Conservation (phyloP, 2,113 vertebrate species). For the Heloderma charlesbogerti region DNA sequence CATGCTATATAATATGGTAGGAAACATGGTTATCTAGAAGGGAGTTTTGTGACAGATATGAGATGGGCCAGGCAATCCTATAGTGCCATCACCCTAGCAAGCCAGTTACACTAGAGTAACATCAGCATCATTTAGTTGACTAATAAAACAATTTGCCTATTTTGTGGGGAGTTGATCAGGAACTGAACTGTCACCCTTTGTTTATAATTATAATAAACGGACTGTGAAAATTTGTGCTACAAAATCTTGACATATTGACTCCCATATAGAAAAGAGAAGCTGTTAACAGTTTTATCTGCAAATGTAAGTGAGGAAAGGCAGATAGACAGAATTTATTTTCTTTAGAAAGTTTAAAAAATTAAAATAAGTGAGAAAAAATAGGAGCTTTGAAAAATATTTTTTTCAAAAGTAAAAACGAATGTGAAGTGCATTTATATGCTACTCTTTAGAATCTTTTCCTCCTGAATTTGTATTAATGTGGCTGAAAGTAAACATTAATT, state of each 20-base stretch:
- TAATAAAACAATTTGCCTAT: neutral
- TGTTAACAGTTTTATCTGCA: neutral
- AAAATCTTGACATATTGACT: neutral
- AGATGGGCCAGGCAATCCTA: neutral
- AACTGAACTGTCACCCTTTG: neutral
- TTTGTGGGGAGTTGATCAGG: neutral
- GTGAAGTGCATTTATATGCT: neutral
- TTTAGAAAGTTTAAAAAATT: neutral
- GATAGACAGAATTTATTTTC: neutral
- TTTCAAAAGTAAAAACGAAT: neutral
- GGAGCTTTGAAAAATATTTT: neutral
- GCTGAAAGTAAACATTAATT: neutral
- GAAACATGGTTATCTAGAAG: conserved; percentile 31
- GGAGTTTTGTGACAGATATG: neutral
- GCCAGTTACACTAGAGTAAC: neutral
- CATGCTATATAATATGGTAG: neutral
- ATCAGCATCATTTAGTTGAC: neutral
- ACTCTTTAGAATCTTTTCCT: neutral
- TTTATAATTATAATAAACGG: neutral
- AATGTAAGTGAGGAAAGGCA: neutral
- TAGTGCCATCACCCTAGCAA: neutral
- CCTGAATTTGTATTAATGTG: neutral
- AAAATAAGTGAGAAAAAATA: neutral
- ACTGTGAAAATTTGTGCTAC: neutral
- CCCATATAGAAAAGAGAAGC: neutral